phyloP scores from a whole-genome alignment of 1,140 invertebrate species.

The Ylistrum balloti region DNA sequence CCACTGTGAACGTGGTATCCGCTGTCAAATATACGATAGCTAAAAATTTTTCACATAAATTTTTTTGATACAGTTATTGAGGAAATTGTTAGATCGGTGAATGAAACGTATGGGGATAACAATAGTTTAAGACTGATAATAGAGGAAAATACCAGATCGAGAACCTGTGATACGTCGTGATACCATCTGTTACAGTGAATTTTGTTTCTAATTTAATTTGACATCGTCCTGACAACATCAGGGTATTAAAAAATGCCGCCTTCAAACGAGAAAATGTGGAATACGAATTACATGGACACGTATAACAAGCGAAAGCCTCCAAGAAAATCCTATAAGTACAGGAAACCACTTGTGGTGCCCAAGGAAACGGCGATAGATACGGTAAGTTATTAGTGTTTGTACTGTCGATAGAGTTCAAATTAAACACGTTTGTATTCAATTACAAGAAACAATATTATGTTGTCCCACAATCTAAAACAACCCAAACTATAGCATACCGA shows the following conservation, averaged over 20 bases:
- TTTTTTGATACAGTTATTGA: not conserved
- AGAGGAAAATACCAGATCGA: too few relatives aligned
- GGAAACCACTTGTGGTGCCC: slow-evolving; percentile 19
- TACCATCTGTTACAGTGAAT: not conserved
- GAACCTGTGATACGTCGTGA: too few relatives aligned
- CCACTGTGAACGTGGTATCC: not conserved
- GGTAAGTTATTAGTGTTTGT: not conserved
- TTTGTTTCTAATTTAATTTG: not conserved
- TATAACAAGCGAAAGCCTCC: slow-evolving; percentile 51
- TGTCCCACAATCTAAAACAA: too few relatives aligned
- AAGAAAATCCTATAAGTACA: slow-evolving; percentile 43
- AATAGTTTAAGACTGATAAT: too few relatives aligned
- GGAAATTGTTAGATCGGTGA: not conserved
- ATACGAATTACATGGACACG: slow-evolving; percentile 59
- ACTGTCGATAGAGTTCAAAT: too few relatives aligned
- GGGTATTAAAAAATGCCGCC: slow-evolving; percentile 45
- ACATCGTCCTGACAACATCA: not conserved
- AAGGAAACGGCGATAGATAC: not conserved
- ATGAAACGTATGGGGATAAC: too few relatives aligned
- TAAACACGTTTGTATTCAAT: too few relatives aligned
- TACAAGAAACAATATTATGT: too few relatives aligned
- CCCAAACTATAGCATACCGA: too few relatives aligned
- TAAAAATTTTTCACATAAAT: not conserved
- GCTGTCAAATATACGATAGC: not conserved
- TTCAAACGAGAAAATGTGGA: slow-evolving; percentile 58